Base-by-base conservation (phyloP, 2,113 vertebrate species). In the Genyomyrus donnyi region DNA sequence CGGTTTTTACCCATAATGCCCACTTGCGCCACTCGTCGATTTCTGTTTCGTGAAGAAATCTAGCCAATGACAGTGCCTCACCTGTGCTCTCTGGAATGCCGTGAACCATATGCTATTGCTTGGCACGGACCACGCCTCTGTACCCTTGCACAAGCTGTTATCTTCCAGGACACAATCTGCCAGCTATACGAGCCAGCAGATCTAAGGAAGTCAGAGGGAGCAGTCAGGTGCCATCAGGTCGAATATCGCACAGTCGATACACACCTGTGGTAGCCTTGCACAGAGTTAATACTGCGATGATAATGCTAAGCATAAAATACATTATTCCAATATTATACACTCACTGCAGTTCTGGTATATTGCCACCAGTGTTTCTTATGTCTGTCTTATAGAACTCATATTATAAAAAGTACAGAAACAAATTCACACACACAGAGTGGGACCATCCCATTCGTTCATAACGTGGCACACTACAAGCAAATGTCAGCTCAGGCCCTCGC, bases 131-230 rank as follows among this genome's bases (percentile, higher is more conserved):
- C 39, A 24, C 24, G 24, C 45, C 24, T 27, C 45, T 11, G 84
- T 86, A 86, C 84, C 48, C n/a, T 86, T 86, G 42, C 84, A 50
- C 45, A 86, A 50, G 84, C 74, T 80, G 74, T 80, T 35, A 42
- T 35, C 35, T 42, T 35, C 35, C 74, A 80, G 74, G 74, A 80
- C 74, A 86, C 45, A 27, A 42, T 42, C 74, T 80, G 84, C 19
- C 84, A 49, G 46, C 48, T 15, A 50, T 48, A 31, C 3, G 21
- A n/a, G 83, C 83, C 83, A 85, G 46, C 24, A 85, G 83, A 85
- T 49, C 24, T 49, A 80, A n/a, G 83, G 45, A 48, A 42, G 83
- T 85, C 42, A n/a, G 19, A 42, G 42, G 83, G 42, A 85, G 3
- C 46, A 21, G 45, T 45, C 83, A 85, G 83, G 83, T 46, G 80